These are phyloP conservation scores for Timema podura DNA, from an alignment of 2,888 invertebrate genomes.

Conservation along the genomic window DNA sequence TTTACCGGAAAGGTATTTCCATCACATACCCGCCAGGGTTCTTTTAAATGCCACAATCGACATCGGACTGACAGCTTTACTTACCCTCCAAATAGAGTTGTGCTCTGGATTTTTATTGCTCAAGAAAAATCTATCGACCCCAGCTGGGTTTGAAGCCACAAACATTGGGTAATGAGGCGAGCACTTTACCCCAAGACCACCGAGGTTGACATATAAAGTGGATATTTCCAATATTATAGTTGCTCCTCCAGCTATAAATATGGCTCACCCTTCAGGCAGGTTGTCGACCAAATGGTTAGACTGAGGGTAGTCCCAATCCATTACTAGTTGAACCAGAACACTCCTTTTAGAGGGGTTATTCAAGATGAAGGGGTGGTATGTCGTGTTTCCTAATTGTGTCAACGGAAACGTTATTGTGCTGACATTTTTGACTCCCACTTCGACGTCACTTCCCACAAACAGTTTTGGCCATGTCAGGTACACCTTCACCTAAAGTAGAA, in stretches of 20 bases:
- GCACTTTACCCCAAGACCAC: too few species aligned
- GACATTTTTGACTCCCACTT: constrained; percentile 41
- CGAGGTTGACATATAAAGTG: too few species aligned
- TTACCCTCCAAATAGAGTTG: too few species aligned
- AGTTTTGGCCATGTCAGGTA: constrained; percentile 65
- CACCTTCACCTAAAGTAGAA: constrained; percentile 50
- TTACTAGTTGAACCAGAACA: constrained; percentile 68
- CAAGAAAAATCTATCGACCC: too few species aligned
- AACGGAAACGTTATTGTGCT: constrained; percentile 60
- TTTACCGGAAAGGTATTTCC: too few species aligned
- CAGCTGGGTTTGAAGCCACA: too few species aligned
- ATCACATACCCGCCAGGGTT: too few species aligned
- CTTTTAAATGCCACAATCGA: too few species aligned
- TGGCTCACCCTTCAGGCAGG: constrained; percentile 23
- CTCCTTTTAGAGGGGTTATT: constrained; percentile 68
- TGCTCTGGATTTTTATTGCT: too few species aligned
- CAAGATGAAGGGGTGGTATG: constrained; percentile 60
- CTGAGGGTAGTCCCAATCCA: constrained; percentile 58
- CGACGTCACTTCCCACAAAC: constrained; percentile 14
- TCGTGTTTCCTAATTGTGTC: constrained; percentile 68
- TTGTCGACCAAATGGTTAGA: constrained; percentile 11
- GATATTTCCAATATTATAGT: too few species aligned
- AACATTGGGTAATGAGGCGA: too few species aligned
- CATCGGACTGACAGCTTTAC: too few species aligned
- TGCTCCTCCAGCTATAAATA: background rate